Percentiles rank a stretch among this genome's conserved stretches.
Evolutionary conservation across 2,113 vertebrate genomes (phyloP).

Genomic region (Nycticebus coucang): DNA sequence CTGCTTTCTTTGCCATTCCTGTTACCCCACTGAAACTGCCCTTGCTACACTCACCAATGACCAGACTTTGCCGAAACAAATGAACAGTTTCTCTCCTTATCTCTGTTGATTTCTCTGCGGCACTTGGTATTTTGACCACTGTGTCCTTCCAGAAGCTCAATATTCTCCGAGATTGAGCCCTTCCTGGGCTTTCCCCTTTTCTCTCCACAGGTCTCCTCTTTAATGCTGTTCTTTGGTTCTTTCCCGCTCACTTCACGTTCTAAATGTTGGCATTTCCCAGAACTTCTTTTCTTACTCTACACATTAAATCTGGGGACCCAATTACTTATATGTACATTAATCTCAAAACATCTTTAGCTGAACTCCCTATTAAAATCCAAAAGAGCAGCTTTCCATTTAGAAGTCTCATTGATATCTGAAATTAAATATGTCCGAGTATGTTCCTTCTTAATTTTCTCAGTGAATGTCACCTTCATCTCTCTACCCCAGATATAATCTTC

Average conservation of each 20-base stretch:
- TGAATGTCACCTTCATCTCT: background rate
- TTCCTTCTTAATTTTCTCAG: constrained; percentile 28
- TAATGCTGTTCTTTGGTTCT: background rate
- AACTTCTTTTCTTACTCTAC: background rate
- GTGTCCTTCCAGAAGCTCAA: background rate
- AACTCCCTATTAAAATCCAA: background rate
- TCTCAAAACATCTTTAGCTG: background rate
- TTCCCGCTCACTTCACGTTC: constrained; percentile 1
- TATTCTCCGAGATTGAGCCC: background rate
- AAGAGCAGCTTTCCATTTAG: background rate
- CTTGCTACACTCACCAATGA: background rate
- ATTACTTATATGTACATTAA: background rate
- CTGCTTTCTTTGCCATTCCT: background rate
- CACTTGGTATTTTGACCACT: background rate
- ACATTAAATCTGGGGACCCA: background rate
- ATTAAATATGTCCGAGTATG: background rate
- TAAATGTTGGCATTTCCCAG: constrained; percentile 7
- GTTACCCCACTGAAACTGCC: background rate
- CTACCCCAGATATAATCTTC: background rate
- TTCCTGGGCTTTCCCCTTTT: constrained; percentile 9
- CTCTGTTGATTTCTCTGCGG: background rate
- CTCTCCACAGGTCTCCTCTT: background rate
- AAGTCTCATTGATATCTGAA: background rate
- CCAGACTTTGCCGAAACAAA: constrained; percentile 27
- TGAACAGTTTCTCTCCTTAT: background rate